A percentile compares a stretch with the other conserved stretches of the same genome.
These are phyloP conservation scores for Lates japonicus DNA, from an alignment of 2,797 vertebrate species.

Conservation along the genomic window DNA sequence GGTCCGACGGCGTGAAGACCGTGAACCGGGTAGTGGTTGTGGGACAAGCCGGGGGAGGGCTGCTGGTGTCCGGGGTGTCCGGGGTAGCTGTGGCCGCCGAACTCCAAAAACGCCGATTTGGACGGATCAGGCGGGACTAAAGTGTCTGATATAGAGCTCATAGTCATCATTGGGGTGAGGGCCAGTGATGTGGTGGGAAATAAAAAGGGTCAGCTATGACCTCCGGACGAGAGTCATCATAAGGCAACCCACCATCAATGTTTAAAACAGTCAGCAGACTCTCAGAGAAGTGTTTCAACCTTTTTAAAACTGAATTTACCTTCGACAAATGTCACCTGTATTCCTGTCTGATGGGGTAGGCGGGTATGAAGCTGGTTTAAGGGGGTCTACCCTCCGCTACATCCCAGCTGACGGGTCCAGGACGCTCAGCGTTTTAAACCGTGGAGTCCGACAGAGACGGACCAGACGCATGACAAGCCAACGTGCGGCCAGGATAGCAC, in stretches of 20 bases:
- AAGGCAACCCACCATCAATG: conserved; percentile 32
- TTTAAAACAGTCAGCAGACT: neutral
- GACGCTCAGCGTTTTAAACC: conserved; percentile 19
- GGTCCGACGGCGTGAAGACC: conserved; percentile 83
- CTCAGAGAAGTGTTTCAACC: neutral
- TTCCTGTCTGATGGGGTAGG: neutral
- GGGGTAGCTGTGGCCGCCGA: conserved; percentile 86
- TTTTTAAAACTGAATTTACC: neutral
- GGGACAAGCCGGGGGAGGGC: conserved; percentile 82
- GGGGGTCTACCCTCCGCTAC: conserved; percentile 43
- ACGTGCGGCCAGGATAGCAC: neutral
- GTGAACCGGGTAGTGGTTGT: conserved; percentile 88
- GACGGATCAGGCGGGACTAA: conserved; percentile 87
- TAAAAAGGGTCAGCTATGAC: conserved; percentile 54
- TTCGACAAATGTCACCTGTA: no score
- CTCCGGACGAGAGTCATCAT: conserved; percentile 64
- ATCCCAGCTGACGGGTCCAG: conserved; percentile 55
- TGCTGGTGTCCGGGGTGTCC: conserved; percentile 81
- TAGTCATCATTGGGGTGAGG: conserved; percentile 86
- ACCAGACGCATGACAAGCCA: conserved; percentile 8
- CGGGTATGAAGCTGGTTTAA: neutral
- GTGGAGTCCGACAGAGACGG: conserved; percentile 35
- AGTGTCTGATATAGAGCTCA: conserved; percentile 92
- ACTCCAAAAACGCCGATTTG: conserved; percentile 91
- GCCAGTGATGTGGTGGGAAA: conserved; percentile 50